These are phyloP conservation scores for Eucriotettix oculatus DNA, from an alignment of 2,888 invertebrate genomes.

Conservation along the genomic window DNA sequence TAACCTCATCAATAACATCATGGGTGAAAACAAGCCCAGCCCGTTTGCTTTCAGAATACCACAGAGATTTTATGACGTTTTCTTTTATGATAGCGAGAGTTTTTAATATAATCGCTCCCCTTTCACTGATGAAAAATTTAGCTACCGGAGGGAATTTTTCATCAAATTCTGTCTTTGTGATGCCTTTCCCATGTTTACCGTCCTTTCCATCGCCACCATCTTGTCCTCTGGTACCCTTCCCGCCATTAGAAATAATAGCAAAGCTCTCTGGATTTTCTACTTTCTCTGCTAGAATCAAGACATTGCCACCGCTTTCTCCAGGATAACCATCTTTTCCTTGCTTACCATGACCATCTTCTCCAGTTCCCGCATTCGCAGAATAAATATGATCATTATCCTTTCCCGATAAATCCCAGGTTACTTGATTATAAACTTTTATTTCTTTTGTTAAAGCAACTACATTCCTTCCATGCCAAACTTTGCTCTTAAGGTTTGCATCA, in stretches of 20 bases:
- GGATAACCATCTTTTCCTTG: slow-evolving; percentile 16
- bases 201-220: slow-evolving; percentile 17
- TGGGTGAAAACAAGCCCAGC: no score
- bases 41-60: no score
- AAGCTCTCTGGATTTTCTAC: slow-evolving; percentile 14
- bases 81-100: no score
- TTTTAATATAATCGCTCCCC: no score
- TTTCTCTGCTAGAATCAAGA: slow-evolving; percentile 13
- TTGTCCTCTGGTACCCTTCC: slow-evolving; percentile 18
- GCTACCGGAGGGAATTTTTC: no score
- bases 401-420: slow-evolving; percentile 17
- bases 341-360: slow-evolving; percentile 13
- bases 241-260: slow-evolving; percentile 17
- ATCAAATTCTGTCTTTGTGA: slow-evolving; percentile 7
- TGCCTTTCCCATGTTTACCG: slow-evolving; percentile 13
- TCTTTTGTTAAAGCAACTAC: slow-evolving; percentile 13
- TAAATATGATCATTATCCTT: slow-evolving; percentile 6
- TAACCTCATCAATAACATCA: no score
- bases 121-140: no score
- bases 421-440: slow-evolving; percentile 12
- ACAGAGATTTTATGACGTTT: no score
- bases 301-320: slow-evolving; percentile 19
- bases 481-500: slow-evolving; percentile 11
- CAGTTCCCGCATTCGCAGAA: slow-evolving; percentile 10
- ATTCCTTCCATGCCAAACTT: slow-evolving; percentile 15